Base-by-base conservation (phyloP, 2,113 vertebrate species). In the Elachura formosa region DNA sequence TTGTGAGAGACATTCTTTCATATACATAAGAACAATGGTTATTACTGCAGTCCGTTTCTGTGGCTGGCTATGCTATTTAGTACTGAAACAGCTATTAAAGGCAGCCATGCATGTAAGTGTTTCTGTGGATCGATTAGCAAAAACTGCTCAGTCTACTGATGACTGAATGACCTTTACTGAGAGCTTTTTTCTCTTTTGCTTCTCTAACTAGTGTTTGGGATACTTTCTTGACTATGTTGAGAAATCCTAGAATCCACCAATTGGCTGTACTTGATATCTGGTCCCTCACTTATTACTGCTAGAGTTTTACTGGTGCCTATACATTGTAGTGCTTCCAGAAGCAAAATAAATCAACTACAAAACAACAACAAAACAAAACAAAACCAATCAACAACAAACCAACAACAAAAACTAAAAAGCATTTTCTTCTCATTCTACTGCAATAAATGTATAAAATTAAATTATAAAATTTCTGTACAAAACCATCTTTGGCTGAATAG, bases 51-150 rank as follows among this genome's bases (percentile, higher is more conserved):
- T 71, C 43, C 24, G 54, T 94, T 89, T 97, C 63, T 93, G 58
- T 82, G 31, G 17, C 11, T 81, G 45, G 51, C 31, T 78, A 89
- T 90, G 71, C 59, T 96, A 59, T 94, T 93, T 96, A 92, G 86
- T 94, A 68, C 82, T 84, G 67, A 94, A 80, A 74, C 51, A 84
- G 87, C 78, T 89, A 93, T 87, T 92, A 93, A 95, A 95, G n/a
- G 33, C 78, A 96, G 16, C 38, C 82, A 96, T 79, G 87, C 75
- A 83, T 93, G 72, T 62, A 90, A 94, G 68, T 95, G 94, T 95
- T 97, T 94, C 82, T 97, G 41, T 90, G 90, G 77, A 95, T 96
- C 14, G 26, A 94, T 96, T 90, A 94, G 66, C 2, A 4, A 91
- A 80, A 69, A 88, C 31, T 89, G 78, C 38, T 96, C 51, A 66